Conservation (phyloP, 2,888 invertebrate genomes). For the Oasisia sp. region DNA sequence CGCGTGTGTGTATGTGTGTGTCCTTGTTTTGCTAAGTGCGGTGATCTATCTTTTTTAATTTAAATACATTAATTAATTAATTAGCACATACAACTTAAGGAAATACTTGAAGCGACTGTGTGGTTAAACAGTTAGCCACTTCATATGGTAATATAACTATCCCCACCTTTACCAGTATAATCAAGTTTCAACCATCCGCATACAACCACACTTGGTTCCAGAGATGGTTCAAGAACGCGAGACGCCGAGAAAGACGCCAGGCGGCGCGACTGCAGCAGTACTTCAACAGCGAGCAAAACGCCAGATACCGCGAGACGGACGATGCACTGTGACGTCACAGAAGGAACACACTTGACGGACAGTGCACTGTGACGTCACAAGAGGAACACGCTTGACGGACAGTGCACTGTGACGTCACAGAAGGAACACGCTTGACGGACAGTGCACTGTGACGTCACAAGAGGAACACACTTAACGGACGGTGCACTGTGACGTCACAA, state of each 20-base stretch:
- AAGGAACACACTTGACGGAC: background rate
- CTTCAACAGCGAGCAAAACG: background rate
- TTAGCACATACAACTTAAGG: too few relatives aligned
- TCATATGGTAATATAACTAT: background rate
- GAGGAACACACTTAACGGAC: too few relatives aligned
- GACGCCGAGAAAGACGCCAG: background rate
- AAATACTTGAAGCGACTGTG: background rate
- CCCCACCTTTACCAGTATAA: background rate
- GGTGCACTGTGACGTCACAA: too few relatives aligned
- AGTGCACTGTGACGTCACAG: too few relatives aligned
- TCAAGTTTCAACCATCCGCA: background rate
- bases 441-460: too few relatives aligned
- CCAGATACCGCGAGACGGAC: background rate
- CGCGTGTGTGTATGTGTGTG: too few relatives aligned
- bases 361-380: background rate
- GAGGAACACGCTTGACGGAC: background rate
- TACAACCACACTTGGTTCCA: background rate
- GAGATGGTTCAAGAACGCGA: slow-evolving; percentile 12
- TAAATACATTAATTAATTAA: too few relatives aligned
- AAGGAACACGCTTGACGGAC: too few relatives aligned
- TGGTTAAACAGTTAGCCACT: background rate
- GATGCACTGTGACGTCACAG: background rate
- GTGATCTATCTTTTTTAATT: too few relatives aligned
- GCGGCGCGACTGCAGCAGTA: background rate
- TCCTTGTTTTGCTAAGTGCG: too few relatives aligned